These are phyloP conservation scores for Chionomys nivalis DNA, from an alignment of 2,113 vertebrate genomes.

Conservation along the genomic window DNA sequence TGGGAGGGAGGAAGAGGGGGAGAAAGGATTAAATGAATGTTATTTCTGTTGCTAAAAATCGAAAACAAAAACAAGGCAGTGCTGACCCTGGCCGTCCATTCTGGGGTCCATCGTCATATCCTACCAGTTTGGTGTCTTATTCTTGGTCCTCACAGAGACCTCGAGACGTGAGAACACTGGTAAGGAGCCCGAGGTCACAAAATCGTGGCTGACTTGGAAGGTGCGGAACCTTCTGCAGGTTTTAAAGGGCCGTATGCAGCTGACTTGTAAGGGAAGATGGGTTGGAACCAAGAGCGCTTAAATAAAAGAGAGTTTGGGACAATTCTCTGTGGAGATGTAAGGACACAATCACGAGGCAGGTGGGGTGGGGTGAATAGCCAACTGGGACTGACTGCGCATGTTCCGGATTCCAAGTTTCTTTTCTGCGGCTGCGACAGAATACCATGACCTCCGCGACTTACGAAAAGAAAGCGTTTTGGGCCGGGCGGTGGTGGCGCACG, in stretches of 20 bases:
- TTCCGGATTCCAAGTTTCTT: background rate
- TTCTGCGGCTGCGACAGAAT: background rate
- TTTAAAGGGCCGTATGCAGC: background rate
- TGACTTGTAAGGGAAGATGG: background rate
- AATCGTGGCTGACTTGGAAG: background rate
- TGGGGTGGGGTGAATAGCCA: background rate
- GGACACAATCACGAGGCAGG: background rate
- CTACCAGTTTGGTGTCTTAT: background rate
- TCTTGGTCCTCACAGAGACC: background rate
- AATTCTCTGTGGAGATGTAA: fast-evolving
- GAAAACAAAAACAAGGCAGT: background rate
- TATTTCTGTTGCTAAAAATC: background rate
- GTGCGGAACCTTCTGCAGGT: background rate
- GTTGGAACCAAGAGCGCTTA: fast-evolving
- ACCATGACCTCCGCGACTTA: background rate
- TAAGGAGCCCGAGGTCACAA: background rate
- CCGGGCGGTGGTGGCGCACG: background rate
- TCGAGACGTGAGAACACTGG: background rate
- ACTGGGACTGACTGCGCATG: fast-evolving
- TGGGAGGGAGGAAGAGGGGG: background rate
- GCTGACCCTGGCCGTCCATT: background rate
- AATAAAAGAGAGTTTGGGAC: background rate
- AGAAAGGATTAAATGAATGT: background rate
- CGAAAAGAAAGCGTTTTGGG: background rate
- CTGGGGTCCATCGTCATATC: background rate